These are phyloP conservation scores for Gonioctena quinquepunctata DNA, from an alignment of 1,140 invertebrate species.

Conservation along the genomic window DNA sequence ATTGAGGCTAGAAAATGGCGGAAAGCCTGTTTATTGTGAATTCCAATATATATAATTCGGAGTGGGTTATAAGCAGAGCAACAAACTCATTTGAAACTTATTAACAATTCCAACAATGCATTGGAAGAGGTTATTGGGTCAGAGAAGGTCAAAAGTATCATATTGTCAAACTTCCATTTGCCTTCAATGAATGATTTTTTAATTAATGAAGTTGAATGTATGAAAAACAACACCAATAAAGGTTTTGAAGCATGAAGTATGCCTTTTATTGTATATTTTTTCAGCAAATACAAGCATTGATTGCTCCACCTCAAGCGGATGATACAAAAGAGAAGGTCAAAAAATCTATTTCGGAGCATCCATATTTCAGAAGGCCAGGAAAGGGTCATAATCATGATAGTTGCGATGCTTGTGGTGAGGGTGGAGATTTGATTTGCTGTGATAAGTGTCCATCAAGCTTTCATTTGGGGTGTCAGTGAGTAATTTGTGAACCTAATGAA, in stretches of 20 bases:
- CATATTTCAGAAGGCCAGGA: slow-evolving; percentile 83
- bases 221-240: too few species aligned
- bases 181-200: too few species aligned
- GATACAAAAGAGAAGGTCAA: slow-evolving; percentile 68
- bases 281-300: slow-evolving; percentile 86
- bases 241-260: background rate
- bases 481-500: too few species aligned
- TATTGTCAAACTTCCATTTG: background rate
- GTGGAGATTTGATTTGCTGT: slow-evolving; percentile 93
- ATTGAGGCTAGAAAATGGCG: slow-evolving; percentile 38
- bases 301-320: slow-evolving; percentile 82
- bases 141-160: background rate
- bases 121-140: background rate
- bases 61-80: too few species aligned
- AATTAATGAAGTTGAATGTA: too few species aligned
- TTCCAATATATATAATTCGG: too few species aligned
- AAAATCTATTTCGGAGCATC: slow-evolving; percentile 68
- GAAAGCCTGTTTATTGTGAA: slow-evolving; percentile 3
- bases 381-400: slow-evolving; percentile 91
- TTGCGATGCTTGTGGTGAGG: slow-evolving; percentile 91
- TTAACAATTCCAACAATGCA: background rate
- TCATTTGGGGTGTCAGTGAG: slow-evolving; percentile 92
- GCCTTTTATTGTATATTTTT: slow-evolving; percentile 35
- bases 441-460: slow-evolving; percentile 94
- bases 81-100: background rate